Evolutionary conservation across 2,888 invertebrate genomes (phyloP), one percentile per base, ranked within the genome.

Genomic region (Phengaris alcon): DNA sequence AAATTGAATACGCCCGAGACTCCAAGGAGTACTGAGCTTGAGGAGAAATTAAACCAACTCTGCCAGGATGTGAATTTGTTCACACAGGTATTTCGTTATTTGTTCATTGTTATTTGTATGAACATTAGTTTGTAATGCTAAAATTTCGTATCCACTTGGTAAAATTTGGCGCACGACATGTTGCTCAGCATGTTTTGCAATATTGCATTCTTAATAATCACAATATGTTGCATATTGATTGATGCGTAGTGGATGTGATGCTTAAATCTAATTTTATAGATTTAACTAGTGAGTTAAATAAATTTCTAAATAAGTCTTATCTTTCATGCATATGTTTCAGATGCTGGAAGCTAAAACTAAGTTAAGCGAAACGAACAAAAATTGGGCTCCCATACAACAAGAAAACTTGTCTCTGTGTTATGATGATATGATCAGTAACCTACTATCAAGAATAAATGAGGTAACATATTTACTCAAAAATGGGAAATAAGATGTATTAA

Each of bases 61-160:
- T 88, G 87, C 79, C 82, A 88, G 68, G 88, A 91, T 85, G 89
- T 92, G 1, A 85, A 88, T 59, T 84, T 87, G 81, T 91, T 93
- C 78, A 88, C 87, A 52, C 86, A 90, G 88, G 93, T 91, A 82
- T 77, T 75, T 55, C 75, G 52, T 10, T 77, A 84, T 68, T 22
- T 22, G 22, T 59, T 52, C 35, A 35, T 2, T 35, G 35, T 35
- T 35, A 35, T 57, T 9, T 54, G 15, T 55, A 22, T 12, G 48
- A 68, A 35, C 8, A 48, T 48, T 6, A 46, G 46, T 46, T 46
- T 46, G 4, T 46, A 48, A 8, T 6, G 5, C 7, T 8, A 48
- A 48, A 48, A 6, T 6, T 6, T 35, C 35, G 4, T 35, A 35
- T 35, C 1, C 35, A 35, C 35, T 35, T 35, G 0, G 35, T 0